phyloP scores from a whole-genome alignment of 2,797 vertebrate genomes.

The Botia kubotai region DNA sequence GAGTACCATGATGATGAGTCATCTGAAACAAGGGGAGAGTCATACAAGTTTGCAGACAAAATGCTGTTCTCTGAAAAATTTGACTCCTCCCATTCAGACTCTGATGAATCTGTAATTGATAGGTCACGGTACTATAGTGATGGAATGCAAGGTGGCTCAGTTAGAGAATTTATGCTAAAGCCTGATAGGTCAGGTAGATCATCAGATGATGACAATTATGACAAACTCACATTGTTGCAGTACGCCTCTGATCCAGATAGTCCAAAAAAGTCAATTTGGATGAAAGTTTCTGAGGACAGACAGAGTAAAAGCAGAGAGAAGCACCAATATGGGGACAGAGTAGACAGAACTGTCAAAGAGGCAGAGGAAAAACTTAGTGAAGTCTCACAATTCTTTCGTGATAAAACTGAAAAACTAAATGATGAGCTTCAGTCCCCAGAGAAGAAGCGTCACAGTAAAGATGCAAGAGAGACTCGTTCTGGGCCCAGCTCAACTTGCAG shows the following conservation, averaged over 20 bases:
- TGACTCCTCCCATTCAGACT: constrained; percentile 96
- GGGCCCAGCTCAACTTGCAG: constrained; percentile 90
- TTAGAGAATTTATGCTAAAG: constrained; percentile 93
- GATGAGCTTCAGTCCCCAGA: constrained; percentile 97
- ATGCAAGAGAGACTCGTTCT: constrained; percentile 86
- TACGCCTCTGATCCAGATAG: constrained; percentile 93
- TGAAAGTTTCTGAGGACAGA: constrained; percentile 93
- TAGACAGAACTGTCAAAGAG: constrained; percentile 98
- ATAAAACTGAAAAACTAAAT: constrained; percentile 98
- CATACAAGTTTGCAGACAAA: constrained; percentile 99
- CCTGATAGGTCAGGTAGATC: constrained; percentile 92
- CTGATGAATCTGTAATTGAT: constrained; percentile 94
- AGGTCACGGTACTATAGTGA: constrained; percentile 87
- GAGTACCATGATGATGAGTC: constrained; percentile 98
- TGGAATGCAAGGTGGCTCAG: constrained; percentile 83
- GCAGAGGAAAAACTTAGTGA: constrained; percentile 98
- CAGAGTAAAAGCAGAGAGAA: constrained; percentile 91
- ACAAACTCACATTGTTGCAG: constrained; percentile 95
- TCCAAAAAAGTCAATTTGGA: constrained; percentile 96
- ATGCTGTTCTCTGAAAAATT: constrained; percentile 98
- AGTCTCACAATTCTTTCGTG: constrained; percentile 98
- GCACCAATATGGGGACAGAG: constrained; percentile 94
- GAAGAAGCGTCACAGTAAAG: constrained; percentile 89
- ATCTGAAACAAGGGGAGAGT: constrained; percentile 96
- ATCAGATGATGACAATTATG: constrained; percentile 91